Evolutionary conservation across 1,140 invertebrate genomes (phyloP), one percentile per base, ranked within the genome.

Genomic region (Cyphomyrmex costatus): DNA sequence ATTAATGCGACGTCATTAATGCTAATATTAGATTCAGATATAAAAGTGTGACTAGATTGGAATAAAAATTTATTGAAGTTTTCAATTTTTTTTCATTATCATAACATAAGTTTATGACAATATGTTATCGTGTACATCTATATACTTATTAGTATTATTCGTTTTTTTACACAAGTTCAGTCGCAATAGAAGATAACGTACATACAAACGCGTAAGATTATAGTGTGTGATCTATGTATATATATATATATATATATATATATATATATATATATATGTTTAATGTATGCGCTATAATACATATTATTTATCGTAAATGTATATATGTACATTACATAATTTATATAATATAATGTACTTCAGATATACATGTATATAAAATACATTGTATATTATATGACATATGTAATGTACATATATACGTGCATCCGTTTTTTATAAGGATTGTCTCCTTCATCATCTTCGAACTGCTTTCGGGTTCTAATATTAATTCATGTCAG

Each of bases 1-100:
- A 46, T 61, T 74, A 24, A 27, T 36, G 12, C 4, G 8, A 14
- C 2, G 10, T 49, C 4, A 5, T 30, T 60, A 27, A 63, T 21
- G 1, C 6, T 49, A 51, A 63, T 3, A 46, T 42, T 36, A 68
- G 14, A 16, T 53, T 24, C 3, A 36, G 14, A 16, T 56, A 16
- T 56, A 36, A 71, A 71, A 16, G 8, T 10, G 0, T 60, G 4
- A 10, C 4, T 1, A 83, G 60, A 46, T 88, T 92, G 88, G 87
- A 88, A 92, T 91, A 93, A 65, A 92, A 93, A 93, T 93, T 92
- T 93, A 93, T 93, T 93, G 89, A 91, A 91, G 87, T 92, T 46
- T 88, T 88, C 12, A 91, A 88, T 42, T 63, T 90, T 63, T 90
- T 51, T 65, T 88, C 61, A 66, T 84, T 51, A 42, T 86, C 24